These are phyloP conservation scores for Poecile montanus DNA, from an alignment of 2,797 vertebrate species.

Conservation along the genomic window DNA sequence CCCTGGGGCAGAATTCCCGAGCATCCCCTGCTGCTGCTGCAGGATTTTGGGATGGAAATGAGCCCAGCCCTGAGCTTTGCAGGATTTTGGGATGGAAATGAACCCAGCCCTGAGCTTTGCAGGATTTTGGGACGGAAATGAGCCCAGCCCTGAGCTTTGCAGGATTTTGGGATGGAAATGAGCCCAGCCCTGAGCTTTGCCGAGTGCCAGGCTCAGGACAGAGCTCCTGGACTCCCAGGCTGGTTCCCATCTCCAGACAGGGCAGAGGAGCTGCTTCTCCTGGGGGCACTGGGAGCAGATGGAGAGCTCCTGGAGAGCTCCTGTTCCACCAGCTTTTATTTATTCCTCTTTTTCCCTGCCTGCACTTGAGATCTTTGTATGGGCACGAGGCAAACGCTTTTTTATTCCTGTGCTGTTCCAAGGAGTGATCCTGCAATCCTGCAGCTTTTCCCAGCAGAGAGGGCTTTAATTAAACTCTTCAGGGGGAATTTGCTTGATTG, in stretches of 20 bases:
- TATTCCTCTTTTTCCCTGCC: background rate
- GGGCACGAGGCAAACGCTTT: background rate
- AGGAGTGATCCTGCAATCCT: background rate
- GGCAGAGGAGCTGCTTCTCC: background rate
- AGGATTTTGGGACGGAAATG: background rate
- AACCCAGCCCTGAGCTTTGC: too few relatives aligned
- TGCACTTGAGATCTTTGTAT: background rate
- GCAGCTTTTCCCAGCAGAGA: background rate
- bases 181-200: too few relatives aligned
- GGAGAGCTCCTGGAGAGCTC: background rate
- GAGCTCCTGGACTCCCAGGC: background rate
- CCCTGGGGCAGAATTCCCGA: background rate
- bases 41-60: too few relatives aligned
- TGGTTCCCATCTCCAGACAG: background rate
- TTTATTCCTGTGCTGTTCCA: background rate
- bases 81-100: background rate
- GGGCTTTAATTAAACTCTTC: background rate
- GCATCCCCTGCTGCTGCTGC: fast-evolving
- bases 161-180: background rate
- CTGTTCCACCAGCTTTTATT: background rate
- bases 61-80: too few relatives aligned
- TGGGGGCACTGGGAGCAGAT: background rate
- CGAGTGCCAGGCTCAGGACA: background rate
- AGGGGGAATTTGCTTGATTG: background rate
- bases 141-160: too few relatives aligned